Evolutionary conservation across 2,888 invertebrate species (phyloP), one percentile per base, ranked within the genome.

Genomic region (Dolomedes plantarius): DNA sequence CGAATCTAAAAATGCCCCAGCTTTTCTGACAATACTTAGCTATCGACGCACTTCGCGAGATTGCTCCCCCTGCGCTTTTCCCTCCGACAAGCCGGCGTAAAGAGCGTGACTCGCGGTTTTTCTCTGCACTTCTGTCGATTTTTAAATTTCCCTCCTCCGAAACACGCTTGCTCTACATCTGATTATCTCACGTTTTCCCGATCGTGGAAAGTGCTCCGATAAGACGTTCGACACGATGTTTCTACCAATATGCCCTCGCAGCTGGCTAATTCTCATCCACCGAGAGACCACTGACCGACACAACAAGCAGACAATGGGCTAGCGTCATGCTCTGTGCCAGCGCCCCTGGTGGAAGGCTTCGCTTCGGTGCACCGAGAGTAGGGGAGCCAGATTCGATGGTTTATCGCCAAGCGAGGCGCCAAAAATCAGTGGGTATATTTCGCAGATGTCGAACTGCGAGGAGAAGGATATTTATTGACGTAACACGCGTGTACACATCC

Each of bases 301-400:
- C 36, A 36, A 9, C n/a, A 9, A 16, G 36, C 56, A 50, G 46
- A 80, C 80, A 80, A 80, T 80, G 29, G 73, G n/a, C 11, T 16
- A 69, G 56, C 74, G 81, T 67, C 81, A 50, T 50, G 73, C 73
- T 65, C 67, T 64, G 32, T 65, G 50, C 74, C 28, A 73, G 81
- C 81, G 81, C 82, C 62, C 75, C 82, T 76, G 64, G 76, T 76
- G 82, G 82, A 64, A 23, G 69, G 82, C 82, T 75, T 76, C 82
- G 82, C 82, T 19, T 76, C 82, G 27, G 27, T 82, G 82, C 82
- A 39, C 65, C n/a, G 23, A 9, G 7, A n/a, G n/a, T n/a, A n/a
- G n/a, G n/a, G n/a, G n/a, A 0, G 9, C 81, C 56, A 69, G 0
- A 23, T n/a, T 50, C 75, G 62, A 69, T 74, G 2, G 1, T 16